These are phyloP conservation scores for Rana temporaria DNA, from an alignment of 2,113 vertebrate species.

Conservation along the genomic window DNA sequence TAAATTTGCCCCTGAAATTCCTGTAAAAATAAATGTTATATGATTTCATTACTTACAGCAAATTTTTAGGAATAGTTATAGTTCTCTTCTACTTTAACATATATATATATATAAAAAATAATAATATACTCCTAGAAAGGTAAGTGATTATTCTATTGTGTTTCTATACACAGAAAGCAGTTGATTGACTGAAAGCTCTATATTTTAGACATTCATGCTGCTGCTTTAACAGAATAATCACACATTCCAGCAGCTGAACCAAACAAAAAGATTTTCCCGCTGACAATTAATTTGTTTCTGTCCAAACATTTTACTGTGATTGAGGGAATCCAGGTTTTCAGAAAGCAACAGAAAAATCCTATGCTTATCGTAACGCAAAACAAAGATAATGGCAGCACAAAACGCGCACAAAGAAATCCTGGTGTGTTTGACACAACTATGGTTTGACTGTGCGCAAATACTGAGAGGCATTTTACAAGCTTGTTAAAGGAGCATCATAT, in stretches of 20 bases:
- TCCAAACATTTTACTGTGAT: conserved; percentile 43
- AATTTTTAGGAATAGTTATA: too few species aligned
- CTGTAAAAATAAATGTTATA: too few species aligned
- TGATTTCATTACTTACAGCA: too few species aligned
- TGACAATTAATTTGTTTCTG: conserved; percentile 34
- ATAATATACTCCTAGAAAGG: too few species aligned
- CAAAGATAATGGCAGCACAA: conserved; percentile 23
- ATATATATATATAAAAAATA: too few species aligned
- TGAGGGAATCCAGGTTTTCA: conserved; percentile 2
- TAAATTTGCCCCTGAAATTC: too few species aligned
- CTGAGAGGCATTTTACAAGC: conserved; percentile 32
- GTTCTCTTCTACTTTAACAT: too few species aligned
- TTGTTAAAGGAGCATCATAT: conserved; percentile 33
- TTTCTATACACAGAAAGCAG: background rate
- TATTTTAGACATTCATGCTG: background rate
- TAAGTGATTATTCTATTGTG: background rate
- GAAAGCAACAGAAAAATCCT: conserved; percentile 9
- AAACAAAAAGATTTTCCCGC: conserved; percentile 21
- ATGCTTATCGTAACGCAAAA: conserved; percentile 7
- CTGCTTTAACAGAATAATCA: conserved; percentile 17
- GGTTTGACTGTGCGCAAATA: conserved; percentile 17
- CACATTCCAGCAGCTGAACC: background rate
- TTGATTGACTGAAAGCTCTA: background rate
- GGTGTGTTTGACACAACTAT: conserved; percentile 26
- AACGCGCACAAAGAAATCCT: conserved; percentile 11